Percentiles rank a stretch among this genome's conserved stretches.
Conservation (phyloP, 1,140 invertebrate species). For the Dryas iulia region DNA sequence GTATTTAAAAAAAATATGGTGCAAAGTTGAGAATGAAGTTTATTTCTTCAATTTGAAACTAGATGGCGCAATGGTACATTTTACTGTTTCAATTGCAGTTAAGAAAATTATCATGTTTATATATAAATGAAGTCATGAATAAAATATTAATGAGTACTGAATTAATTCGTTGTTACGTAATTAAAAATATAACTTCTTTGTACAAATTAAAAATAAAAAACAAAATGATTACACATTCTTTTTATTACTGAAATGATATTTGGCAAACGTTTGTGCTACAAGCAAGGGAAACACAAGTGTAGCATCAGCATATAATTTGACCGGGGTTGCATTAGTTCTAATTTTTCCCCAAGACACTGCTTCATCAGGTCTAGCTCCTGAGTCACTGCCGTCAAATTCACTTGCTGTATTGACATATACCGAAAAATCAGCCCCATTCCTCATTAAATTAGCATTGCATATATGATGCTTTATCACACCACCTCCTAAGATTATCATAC, state of each 20-base stretch:
- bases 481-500: slow-evolving; percentile 98
- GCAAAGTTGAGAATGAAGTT: neutral
- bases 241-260: slow-evolving; percentile 76
- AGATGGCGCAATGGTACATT: neutral
- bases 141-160: too few species aligned
- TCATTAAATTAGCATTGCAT: slow-evolving; percentile 98
- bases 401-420: slow-evolving; percentile 98
- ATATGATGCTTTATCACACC: slow-evolving; percentile 99
- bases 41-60: neutral
- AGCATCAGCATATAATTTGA: slow-evolving; percentile 98
- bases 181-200: too few species aligned
- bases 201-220: slow-evolving; percentile 30
- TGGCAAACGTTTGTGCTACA: slow-evolving; percentile 97
- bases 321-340: slow-evolving; percentile 91
- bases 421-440: slow-evolving; percentile 98
- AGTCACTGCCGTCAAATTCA: slow-evolving; percentile 99
- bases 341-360: slow-evolving; percentile 99
- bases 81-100: neutral
- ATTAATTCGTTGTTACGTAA: too few species aligned
- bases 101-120: slow-evolving; percentile 40
- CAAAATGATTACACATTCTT: slow-evolving; percentile 65
- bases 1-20: neutral
- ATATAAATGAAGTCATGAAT: too few species aligned
- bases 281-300: slow-evolving; percentile 96
- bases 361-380: slow-evolving; percentile 98